phyloP scores from a whole-genome alignment of 1,140 invertebrate species.

The Drosophila nigrodunni region DNA sequence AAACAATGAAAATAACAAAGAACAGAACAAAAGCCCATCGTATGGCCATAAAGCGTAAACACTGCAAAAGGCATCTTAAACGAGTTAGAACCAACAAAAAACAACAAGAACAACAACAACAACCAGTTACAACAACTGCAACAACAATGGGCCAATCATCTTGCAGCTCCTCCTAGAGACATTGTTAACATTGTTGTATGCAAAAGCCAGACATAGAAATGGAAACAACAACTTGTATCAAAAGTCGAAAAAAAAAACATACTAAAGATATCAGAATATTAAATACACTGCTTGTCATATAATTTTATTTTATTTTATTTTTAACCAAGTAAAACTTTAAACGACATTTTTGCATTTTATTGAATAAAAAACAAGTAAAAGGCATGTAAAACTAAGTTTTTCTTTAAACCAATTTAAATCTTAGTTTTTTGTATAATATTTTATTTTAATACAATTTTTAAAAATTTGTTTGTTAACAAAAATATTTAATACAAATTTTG shows the following conservation, averaged over 20 bases:
- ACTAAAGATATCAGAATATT: not conserved
- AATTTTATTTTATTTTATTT: too few relatives aligned
- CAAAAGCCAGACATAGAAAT: constrained; percentile 31
- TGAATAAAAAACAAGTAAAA: too few relatives aligned
- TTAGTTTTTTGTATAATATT: too few relatives aligned
- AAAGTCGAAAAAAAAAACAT: not conserved
- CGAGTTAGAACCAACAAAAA: constrained; percentile 34
- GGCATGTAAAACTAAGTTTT: too few relatives aligned
- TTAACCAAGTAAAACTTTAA: too few relatives aligned
- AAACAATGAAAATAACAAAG: constrained; percentile 18
- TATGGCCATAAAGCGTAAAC: constrained; percentile 53
- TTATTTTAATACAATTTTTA: too few relatives aligned
- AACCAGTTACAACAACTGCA: constrained; percentile 11
- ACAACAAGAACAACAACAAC: constrained; percentile 11
- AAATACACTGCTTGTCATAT: not conserved
- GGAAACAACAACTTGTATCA: constrained; percentile 6
- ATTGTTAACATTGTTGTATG: constrained; percentile 29
- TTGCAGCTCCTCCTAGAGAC: constrained; percentile 16
- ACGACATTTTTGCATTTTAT: too few relatives aligned
- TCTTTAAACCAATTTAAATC: too few relatives aligned
- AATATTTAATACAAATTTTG: too few relatives aligned
- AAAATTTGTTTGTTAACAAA: too few relatives aligned
- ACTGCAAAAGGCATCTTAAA: constrained; percentile 34
- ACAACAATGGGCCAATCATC: constrained; percentile 42
- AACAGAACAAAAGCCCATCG: constrained; percentile 33